Evolutionary conservation across 2,888 invertebrate species (phyloP).

Genomic region (Limnephilus marmoratus): DNA sequence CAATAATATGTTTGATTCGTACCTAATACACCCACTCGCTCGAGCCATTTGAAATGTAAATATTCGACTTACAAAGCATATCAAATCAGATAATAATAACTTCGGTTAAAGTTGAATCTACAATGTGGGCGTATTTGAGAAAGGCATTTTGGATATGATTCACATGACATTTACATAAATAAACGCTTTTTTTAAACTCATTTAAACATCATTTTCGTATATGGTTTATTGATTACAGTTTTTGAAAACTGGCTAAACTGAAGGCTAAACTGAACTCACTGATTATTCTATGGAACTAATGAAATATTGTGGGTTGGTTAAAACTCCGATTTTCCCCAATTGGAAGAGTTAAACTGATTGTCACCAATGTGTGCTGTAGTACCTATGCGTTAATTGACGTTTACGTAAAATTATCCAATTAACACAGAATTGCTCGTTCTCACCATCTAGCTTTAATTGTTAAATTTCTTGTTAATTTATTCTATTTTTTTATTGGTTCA

Average conservation of each 20-base stretch:
- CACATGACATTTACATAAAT: neutral
- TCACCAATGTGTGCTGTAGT: neutral
- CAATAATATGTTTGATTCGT: neutral
- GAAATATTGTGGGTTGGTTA: neutral
- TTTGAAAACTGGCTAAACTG: neutral
- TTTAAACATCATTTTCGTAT: neutral
- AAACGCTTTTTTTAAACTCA: neutral
- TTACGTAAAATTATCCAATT: neutral
- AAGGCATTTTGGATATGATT: neutral
- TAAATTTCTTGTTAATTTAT: too few species aligned
- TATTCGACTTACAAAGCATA: neutral
- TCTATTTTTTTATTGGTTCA: too few species aligned
- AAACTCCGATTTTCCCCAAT: neutral
- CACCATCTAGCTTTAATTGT: too few species aligned
- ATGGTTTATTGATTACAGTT: neutral
- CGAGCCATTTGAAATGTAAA: neutral
- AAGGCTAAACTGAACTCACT: too few species aligned
- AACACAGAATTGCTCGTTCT: too few species aligned
- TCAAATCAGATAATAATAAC: neutral
- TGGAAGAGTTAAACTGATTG: neutral
- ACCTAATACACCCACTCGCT: neutral
- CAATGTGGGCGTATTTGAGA: neutral
- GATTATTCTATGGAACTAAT: neutral
- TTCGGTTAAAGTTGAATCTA: neutral
- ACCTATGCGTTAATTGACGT: neutral